phyloP scores from a whole-genome alignment of 2,888 invertebrate genomes.

The Lepetodrilus schrolli region DNA sequence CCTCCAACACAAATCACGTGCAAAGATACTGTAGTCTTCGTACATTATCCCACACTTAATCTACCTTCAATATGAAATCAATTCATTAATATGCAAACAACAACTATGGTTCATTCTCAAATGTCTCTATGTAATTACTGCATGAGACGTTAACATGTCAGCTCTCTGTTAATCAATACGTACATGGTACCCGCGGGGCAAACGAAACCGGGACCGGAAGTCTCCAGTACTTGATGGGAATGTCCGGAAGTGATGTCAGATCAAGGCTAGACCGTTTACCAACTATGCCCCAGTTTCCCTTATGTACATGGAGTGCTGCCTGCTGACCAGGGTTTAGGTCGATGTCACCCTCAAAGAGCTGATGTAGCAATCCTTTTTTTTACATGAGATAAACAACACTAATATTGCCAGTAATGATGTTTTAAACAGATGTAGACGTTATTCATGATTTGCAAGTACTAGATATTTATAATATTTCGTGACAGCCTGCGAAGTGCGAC shows the following conservation, averaged over 20 bases:
- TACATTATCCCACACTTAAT: too few species aligned
- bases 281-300: not conserved
- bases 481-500: too few species aligned
- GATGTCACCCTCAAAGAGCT: not conserved
- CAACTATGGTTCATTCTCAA: not conserved
- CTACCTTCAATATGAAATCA: not conserved
- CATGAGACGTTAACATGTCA: too few species aligned
- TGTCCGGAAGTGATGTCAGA: not conserved
- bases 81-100: not conserved
- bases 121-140: not conserved
- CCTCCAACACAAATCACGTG: too few species aligned
- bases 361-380: not conserved
- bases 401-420: too few species aligned
- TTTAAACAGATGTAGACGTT: too few species aligned
- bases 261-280: not conserved
- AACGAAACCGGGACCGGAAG: not conserved
- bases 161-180: not conserved
- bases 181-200: not conserved
- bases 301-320: not conserved
- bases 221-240: not conserved
- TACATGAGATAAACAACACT: too few species aligned
- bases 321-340: not conserved
- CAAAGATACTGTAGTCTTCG: too few species aligned
- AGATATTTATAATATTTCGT: too few species aligned
- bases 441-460: too few species aligned